These are phyloP conservation scores for Eretmocerus hayati DNA, from an alignment of 2,888 invertebrate species.

Conservation along the genomic window DNA sequence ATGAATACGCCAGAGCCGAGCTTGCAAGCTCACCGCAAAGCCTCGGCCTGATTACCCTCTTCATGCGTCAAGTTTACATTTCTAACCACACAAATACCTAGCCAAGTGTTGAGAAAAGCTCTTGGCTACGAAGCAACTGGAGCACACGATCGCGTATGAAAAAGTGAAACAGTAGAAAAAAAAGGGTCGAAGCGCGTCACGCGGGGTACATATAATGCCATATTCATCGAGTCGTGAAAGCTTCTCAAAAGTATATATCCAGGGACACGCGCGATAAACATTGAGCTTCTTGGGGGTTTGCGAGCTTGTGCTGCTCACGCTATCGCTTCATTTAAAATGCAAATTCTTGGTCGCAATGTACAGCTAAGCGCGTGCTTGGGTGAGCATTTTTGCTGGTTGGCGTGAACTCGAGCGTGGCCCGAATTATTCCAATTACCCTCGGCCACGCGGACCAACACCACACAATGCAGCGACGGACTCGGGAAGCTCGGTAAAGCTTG, in stretches of 20 bases:
- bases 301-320: slow-evolving; percentile 33
- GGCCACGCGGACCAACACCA: neutral
- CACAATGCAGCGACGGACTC: no score
- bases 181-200: neutral
- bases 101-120: no score
- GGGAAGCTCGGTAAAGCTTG: no score
- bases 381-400: neutral
- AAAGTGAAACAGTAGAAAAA: neutral
- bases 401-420: slow-evolving; percentile 32
- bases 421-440: slow-evolving; percentile 45
- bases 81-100: no score
- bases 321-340: slow-evolving; percentile 48
- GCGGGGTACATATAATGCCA: neutral
- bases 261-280: slow-evolving; percentile 36
- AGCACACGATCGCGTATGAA: neutral
- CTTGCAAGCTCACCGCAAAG: no score
- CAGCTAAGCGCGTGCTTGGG: no score
- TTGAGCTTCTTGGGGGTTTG: slow-evolving; percentile 33
- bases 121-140: no score
- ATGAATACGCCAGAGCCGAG: no score
- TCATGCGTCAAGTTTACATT: no score
- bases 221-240: slow-evolving; percentile 11
- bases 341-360: slow-evolving; percentile 43
- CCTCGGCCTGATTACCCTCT: no score
- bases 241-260: slow-evolving; percentile 25